Percentiles rank a stretch among this genome's conserved stretches.
phyloP scores from a whole-genome alignment of 1,140 invertebrate species.

The Bursaphelenchus mucronatus region DNA sequence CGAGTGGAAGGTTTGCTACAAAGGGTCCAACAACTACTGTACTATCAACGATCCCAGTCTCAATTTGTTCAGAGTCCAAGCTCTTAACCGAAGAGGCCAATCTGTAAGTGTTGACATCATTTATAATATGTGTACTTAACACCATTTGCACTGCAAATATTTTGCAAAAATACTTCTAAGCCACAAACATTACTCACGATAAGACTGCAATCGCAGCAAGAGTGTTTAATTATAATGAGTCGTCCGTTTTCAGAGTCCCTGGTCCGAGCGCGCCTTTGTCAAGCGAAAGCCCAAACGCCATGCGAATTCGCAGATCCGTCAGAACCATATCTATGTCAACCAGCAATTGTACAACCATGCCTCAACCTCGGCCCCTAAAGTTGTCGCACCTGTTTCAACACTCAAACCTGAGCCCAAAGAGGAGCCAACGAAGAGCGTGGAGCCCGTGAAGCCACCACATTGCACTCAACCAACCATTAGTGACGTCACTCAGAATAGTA shows the following conservation, averaged over 20 bases:
- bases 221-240: too few relatives aligned
- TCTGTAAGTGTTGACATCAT: not conserved
- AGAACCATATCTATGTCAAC: not conserved
- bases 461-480: conserved; percentile 33
- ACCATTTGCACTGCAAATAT: too few relatives aligned
- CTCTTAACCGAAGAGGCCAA: conserved; percentile 29
- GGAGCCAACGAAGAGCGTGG: too few relatives aligned
- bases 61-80: conserved; percentile 41
- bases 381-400: not conserved
- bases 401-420: conserved; percentile 2
- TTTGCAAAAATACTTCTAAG: too few relatives aligned
- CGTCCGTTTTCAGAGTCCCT: too few relatives aligned
- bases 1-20: conserved; percentile 41
- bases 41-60: conserved; percentile 31
- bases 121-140: too few relatives aligned
- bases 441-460: conserved; percentile 14
- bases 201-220: too few relatives aligned
- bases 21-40: conserved; percentile 21
- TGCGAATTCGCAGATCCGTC: not conserved
- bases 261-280: too few relatives aligned
- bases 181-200: too few relatives aligned
- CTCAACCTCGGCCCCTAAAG: not conserved
- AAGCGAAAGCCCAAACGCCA: not conserved
- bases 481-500: conserved; percentile 23
- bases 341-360: conserved; percentile 5